Evolutionary conservation across 1,140 invertebrate species (phyloP), one percentile per base, ranked within the genome.

Genomic region (Brachionus paranguensis): DNA sequence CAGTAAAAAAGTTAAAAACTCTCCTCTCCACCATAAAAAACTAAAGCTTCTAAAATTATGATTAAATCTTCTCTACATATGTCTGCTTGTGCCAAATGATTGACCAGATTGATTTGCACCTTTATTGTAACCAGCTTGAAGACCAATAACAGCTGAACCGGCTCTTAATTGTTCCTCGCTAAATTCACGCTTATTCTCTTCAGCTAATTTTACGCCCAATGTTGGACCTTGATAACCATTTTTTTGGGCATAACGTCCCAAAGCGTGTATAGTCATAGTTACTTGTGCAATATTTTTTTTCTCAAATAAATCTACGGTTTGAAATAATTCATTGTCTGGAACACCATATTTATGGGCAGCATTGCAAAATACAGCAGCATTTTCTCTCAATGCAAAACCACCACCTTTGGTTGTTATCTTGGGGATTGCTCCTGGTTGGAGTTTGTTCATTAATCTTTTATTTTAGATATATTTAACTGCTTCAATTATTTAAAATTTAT

Each of bases 341-440:
- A 97, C 95, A 10, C 96, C 96, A 86, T 96, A 96, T 64, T 92
- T 65, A 8, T 43, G 17, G 33, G 78, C 74, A 17, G 85, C 74
- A 33, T 94, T 93, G 88, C 96, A 94, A 90, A 98, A 97, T 86
- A 94, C 94, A 87, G 85, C 91, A 88, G 96, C 94, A 91, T 97
- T 97, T 90, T 97, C 95, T 95, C 96, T 96, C 92, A 96, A 93
- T 88, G 95, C 96, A 92, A 96, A 97, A 86, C 95, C 94, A 87
- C 94, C 93, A 81, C 95, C 95, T 84, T 93, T 93, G 83, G 92
- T 92, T 91, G 96, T 95, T 90, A 96, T 94, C 90, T 96, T 96
- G 87, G 92, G 87, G 55, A 96, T 91, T 84, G 92, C 90, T 85
- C 94, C 94, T 41, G 95, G 95, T 79, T 92, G 90, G 84, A 97